Percentiles rank a stretch among this genome's conserved stretches.
Conservation (phyloP, 2,888 invertebrate genomes). For the Diplolepis rosae region DNA sequence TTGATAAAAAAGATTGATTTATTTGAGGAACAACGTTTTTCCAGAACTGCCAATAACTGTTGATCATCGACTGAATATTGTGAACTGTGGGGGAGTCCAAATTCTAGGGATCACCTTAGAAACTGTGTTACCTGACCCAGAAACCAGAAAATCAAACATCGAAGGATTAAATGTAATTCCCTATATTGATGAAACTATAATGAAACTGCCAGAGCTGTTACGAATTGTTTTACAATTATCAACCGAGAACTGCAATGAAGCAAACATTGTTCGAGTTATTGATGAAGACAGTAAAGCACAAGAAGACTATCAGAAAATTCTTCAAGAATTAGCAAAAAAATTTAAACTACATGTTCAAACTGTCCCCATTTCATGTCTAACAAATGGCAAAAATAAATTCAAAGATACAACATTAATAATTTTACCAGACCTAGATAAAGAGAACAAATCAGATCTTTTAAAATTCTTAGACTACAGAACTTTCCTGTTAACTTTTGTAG, state of each 20-base stretch:
- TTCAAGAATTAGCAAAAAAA: background rate
- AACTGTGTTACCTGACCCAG: background rate
- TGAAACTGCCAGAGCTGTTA: background rate
- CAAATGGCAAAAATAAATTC: background rate
- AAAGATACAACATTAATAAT: background rate
- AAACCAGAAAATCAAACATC: background rate
- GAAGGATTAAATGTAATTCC: background rate
- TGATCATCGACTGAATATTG: background rate
- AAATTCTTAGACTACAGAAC: background rate
- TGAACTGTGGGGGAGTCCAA: background rate
- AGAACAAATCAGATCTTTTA: background rate
- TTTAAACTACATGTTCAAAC: background rate
- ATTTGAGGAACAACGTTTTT: background rate
- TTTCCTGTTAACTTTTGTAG: conserved; percentile 30
- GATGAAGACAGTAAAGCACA: background rate
- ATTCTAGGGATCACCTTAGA: background rate
- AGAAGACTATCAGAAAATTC: background rate
- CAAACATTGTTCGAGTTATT: background rate
- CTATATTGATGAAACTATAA: background rate
- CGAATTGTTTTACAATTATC: background rate
- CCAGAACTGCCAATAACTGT: background rate
- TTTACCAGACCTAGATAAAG: background rate
- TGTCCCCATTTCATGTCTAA: background rate
- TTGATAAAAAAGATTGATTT: too few relatives aligned
- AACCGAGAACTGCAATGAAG: background rate